phyloP scores from a whole-genome alignment of 30 jellyfish, hydroid and myxozoan species.

The Hydractinia symbiolongicarpus region DNA sequence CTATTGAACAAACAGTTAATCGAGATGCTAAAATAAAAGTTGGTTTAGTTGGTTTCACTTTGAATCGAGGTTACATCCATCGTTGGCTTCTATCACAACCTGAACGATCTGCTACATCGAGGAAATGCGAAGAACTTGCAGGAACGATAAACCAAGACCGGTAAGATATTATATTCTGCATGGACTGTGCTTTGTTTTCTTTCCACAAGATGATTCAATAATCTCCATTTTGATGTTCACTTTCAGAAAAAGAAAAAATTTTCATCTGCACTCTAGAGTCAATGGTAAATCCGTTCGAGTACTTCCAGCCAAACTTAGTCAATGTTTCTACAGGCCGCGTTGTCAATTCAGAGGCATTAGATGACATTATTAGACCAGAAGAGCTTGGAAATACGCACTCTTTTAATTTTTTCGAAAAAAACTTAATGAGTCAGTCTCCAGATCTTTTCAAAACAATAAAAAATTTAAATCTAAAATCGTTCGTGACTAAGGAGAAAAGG shows the following conservation, averaged over 20 bases:
- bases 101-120: conserved; percentile 47
- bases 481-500: conserved; percentile 18
- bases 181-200: no score
- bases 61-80: conserved; percentile 52
- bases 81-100: conserved; percentile 60
- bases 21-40: conserved; percentile 60
- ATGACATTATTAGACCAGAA: neutral
- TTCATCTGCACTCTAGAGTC: neutral
- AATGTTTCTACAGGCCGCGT: no score
- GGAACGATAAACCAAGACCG: neutral
- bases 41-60: conserved; percentile 58
- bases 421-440: conserved; percentile 5
- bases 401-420: neutral
- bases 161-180: conserved; percentile 8
- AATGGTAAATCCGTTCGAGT: no score
- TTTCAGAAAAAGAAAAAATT: neutral
- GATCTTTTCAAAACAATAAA: conserved; percentile 5
- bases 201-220: no score
- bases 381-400: neutral
- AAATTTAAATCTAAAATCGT: conserved; percentile 18
- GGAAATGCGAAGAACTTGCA: conserved; percentile 40
- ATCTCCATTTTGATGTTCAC: neutral
- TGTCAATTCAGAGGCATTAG: neutral
- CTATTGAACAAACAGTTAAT: conserved; percentile 57
- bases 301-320: no score